These are phyloP conservation scores for Eupithecia dodoneata DNA, from an alignment of 2,888 invertebrate species.

Conservation along the genomic window DNA sequence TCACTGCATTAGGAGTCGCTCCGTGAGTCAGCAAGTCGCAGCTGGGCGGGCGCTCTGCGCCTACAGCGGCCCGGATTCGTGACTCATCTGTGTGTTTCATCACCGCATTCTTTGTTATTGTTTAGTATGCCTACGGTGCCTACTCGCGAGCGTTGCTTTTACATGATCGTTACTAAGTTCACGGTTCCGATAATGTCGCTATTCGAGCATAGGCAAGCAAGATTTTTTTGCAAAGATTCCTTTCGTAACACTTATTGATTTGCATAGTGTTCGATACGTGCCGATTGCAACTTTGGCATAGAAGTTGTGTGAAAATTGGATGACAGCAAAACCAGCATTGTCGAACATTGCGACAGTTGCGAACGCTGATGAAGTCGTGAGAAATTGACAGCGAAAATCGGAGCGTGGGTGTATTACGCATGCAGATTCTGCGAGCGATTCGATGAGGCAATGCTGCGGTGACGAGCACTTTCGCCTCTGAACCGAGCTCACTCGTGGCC, in stretches of 20 bases:
- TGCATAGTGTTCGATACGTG: constrained; percentile 62
- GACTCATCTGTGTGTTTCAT: constrained; percentile 72
- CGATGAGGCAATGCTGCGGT: constrained; percentile 70
- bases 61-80: constrained; percentile 60
- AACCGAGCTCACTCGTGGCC: constrained; percentile 54
- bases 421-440: constrained; percentile 65
- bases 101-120: constrained; percentile 62
- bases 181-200: constrained; percentile 47
- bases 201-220: constrained; percentile 47
- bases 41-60: constrained; percentile 64
- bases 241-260: constrained; percentile 60
- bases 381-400: constrained; percentile 72
- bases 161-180: constrained; percentile 52
- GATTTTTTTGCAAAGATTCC: constrained; percentile 47
- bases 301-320: constrained; percentile 69
- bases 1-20: constrained; percentile 59
- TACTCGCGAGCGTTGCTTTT: constrained; percentile 39
- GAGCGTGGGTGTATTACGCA: constrained; percentile 79
- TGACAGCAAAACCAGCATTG: constrained; percentile 63
- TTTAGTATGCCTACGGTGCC: constrained; percentile 39
- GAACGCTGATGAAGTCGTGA: constrained; percentile 69
- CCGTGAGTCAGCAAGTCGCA: constrained; percentile 74
- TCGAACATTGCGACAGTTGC: constrained; percentile 61
- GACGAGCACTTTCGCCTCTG: constrained; percentile 73
- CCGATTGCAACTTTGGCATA: constrained; percentile 57